These are phyloP conservation scores for Chloropsis cyanopogon DNA, from an alignment of 2,113 vertebrate species.

Conservation along the genomic window DNA sequence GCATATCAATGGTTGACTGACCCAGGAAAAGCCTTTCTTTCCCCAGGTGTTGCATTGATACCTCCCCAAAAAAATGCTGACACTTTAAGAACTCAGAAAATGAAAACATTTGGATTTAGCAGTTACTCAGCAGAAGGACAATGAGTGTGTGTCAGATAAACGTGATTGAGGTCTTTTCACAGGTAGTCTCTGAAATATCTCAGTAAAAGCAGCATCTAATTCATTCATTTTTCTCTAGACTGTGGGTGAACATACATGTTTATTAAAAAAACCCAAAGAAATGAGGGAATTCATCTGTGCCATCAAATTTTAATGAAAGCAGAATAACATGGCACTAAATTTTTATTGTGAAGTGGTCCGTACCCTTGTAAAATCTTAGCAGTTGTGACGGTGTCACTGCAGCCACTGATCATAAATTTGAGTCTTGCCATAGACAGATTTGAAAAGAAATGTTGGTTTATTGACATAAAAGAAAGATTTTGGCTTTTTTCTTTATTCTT, in stretches of 20 bases:
- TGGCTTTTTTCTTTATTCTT: background rate
- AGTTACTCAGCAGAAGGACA: background rate
- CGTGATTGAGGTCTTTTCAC: background rate
- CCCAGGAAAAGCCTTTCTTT: background rate
- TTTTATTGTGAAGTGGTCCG: background rate
- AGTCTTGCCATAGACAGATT: background rate
- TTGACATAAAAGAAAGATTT: background rate
- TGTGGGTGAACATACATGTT: background rate
- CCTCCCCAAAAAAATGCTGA: background rate
- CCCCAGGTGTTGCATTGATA: background rate
- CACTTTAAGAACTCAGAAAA: background rate
- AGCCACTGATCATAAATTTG: background rate
- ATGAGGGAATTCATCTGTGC: background rate
- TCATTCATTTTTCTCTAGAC: background rate
- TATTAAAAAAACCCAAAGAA: background rate
- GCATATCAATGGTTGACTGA: rapidly evolving
- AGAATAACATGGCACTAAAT: background rate
- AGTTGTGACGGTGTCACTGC: background rate
- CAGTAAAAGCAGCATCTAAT: background rate
- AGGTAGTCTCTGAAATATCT: background rate
- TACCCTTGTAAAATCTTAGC: background rate
- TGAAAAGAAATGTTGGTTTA: constrained; percentile 13
- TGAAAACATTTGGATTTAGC: background rate
- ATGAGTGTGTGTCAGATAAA: background rate
- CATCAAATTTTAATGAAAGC: background rate